phyloP scores from a whole-genome alignment of 2,888 invertebrate species.

The Noctua janthe region DNA sequence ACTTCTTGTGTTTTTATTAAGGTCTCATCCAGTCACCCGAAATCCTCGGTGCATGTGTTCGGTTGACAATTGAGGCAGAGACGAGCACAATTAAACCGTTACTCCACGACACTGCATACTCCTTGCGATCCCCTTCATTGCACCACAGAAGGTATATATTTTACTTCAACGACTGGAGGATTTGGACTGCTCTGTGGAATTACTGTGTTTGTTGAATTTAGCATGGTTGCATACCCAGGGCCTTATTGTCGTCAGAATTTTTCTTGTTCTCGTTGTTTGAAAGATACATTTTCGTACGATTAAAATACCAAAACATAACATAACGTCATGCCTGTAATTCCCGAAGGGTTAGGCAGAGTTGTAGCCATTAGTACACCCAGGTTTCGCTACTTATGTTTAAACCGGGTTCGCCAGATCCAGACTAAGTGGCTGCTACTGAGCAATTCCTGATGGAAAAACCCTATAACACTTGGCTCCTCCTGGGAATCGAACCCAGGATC shows the following conservation, averaged over 20 bases:
- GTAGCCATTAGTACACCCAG: background rate
- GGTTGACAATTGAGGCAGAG: conserved; percentile 74
- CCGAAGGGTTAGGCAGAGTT: background rate
- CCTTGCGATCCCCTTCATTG: conserved; percentile 60
- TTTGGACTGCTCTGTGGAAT: conserved; percentile 14
- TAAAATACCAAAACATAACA: background rate
- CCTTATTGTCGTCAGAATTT: background rate
- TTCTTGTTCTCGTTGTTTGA: background rate
- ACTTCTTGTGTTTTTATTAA: background rate
- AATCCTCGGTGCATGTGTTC: conserved; percentile 15
- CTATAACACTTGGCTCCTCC: background rate
- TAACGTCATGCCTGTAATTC: background rate
- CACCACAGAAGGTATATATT: conserved; percentile 19
- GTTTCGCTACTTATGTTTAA: background rate
- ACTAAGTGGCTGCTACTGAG: background rate
- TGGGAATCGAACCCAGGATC: background rate
- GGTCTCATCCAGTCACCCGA: conserved; percentile 25
- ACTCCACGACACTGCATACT: conserved; percentile 67
- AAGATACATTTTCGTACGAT: background rate
- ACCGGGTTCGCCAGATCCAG: background rate
- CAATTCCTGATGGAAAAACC: background rate
- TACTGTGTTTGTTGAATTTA: background rate
- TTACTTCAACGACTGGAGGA: conserved; percentile 4
- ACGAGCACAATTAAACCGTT: conserved; percentile 79
- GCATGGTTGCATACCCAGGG: background rate